These are phyloP conservation scores for Smutsia gigantea DNA, from an alignment of 2,797 vertebrate genomes.

Conservation along the genomic window DNA sequence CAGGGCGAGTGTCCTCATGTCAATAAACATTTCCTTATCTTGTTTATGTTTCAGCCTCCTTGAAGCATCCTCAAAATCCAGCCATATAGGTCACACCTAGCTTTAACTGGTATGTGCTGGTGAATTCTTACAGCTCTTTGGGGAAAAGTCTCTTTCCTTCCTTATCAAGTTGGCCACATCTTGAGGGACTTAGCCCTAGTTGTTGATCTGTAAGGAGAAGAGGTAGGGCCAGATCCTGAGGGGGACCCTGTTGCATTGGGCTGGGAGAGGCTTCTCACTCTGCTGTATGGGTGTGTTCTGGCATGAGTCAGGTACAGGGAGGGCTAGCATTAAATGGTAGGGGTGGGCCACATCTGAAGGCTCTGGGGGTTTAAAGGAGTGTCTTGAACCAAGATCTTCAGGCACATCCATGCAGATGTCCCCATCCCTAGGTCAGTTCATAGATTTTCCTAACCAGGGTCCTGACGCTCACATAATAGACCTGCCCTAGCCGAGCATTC, in stretches of 20 bases:
- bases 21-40: not conserved
- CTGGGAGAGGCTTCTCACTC: not conserved
- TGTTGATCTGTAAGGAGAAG: not conserved
- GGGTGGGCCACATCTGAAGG: not conserved
- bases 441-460: not conserved
- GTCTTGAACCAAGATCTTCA: not conserved
- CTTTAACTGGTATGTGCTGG: not conserved
- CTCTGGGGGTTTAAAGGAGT: not conserved
- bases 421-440: not conserved
- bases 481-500: not conserved
- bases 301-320: not conserved
- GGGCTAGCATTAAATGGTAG: not conserved
- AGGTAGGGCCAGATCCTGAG: not conserved
- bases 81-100: too few relatives aligned
- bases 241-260: rapidly evolving
- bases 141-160: not conserved
- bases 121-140: not conserved
- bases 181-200: not conserved
- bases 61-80: not conserved
- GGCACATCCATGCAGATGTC: not conserved
- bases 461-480: not conserved
- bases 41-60: not conserved
- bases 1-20: not conserved
- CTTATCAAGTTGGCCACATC: not conserved
- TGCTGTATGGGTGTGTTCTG: not conserved